These are phyloP conservation scores for Unio pictorum DNA, from an alignment of 2,888 invertebrate species.

Conservation along the genomic window DNA sequence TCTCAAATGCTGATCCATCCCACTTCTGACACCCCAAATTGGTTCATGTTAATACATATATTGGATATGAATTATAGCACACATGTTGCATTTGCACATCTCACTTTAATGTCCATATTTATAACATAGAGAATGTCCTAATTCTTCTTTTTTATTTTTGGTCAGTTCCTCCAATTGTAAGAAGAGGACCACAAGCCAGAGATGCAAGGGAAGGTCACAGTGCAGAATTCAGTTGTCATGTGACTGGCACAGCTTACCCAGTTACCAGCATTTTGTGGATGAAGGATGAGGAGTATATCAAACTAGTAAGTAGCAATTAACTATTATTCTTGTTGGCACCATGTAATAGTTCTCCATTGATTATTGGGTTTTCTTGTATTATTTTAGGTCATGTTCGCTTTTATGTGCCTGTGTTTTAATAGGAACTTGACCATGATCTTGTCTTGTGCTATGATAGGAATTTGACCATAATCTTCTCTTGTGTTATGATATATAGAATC, in stretches of 20 bases:
- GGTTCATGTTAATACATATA: too few relatives aligned
- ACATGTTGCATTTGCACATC: neutral
- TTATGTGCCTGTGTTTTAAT: too few relatives aligned
- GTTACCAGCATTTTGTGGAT: slow-evolving; percentile 80
- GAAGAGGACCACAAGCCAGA: slow-evolving; percentile 76
- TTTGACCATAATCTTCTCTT: too few relatives aligned
- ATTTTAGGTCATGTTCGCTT: too few relatives aligned
- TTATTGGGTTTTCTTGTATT: neutral
- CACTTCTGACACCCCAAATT: too few relatives aligned
- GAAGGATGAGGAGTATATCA: slow-evolving; percentile 49
- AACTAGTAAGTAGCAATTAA: slow-evolving; percentile 41
- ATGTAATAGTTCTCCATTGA: neutral
- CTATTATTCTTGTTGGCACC: slow-evolving; percentile 1
- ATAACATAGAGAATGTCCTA: neutral
- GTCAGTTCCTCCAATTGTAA: slow-evolving; percentile 78
- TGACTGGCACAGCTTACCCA: slow-evolving; percentile 72
- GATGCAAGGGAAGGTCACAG: slow-evolving; percentile 79
- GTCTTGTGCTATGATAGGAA: too few relatives aligned
- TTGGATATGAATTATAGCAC: too few relatives aligned
- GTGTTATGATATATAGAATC: too few relatives aligned
- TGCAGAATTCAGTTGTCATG: slow-evolving; percentile 78
- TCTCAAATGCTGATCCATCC: too few relatives aligned
- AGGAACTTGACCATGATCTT: too few relatives aligned
- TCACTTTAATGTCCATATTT: neutral
- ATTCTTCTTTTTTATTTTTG: slow-evolving; percentile 34